phyloP scores from a whole-genome alignment of 2,888 invertebrate genomes.

The Xiphydria camelus region DNA sequence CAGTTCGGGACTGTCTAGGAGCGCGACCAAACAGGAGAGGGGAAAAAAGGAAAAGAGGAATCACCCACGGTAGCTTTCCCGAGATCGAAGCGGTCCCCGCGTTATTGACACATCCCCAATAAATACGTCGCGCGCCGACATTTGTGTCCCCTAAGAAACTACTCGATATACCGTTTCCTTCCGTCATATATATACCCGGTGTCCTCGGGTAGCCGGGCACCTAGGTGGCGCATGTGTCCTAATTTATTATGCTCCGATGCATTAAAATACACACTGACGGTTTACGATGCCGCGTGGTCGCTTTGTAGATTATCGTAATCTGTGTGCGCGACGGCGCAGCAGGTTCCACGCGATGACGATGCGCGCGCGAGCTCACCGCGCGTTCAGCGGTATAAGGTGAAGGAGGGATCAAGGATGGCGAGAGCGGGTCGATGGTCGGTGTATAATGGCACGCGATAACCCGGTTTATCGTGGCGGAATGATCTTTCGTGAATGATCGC shows the following conservation, averaged over 20 bases:
- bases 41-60: too few species aligned
- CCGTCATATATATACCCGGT: neutral
- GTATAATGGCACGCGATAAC: too few species aligned
- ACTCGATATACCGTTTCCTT: neutral
- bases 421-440: too few species aligned
- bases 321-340: neutral
- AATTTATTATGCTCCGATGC: conserved; percentile 11
- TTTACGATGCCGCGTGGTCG: conserved; percentile 6
- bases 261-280: conserved; percentile 10
- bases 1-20: too few species aligned
- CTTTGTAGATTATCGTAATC: neutral
- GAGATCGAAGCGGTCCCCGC: neutral
- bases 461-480: too few species aligned
- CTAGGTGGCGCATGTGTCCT: conserved; percentile 2
- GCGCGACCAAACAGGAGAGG: too few species aligned
- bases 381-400: too few species aligned
- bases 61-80: too few species aligned
- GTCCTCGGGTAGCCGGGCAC: neutral
- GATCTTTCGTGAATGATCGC: too few species aligned
- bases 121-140: conserved; percentile 12
- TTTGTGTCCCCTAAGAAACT: conserved; percentile 2
- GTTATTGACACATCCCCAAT: neutral
- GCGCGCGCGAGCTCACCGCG: too few species aligned
- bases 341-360: too few species aligned
- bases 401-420: too few species aligned